Evolutionary conservation across 2,797 vertebrate species (phyloP).

Genomic region (Gobio occitaniae): DNA sequence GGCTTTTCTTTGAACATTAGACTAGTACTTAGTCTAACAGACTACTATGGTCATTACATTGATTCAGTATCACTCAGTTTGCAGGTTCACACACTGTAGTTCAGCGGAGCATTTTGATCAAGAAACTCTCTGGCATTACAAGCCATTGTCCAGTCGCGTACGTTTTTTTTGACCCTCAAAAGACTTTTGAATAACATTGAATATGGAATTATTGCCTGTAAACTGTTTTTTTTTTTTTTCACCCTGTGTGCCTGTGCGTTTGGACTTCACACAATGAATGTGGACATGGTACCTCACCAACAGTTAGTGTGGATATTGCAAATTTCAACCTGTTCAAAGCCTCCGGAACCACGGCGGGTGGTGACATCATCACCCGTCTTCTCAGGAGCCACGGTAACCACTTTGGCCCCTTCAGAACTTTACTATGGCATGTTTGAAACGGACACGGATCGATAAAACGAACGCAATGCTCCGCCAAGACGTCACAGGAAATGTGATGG

Average conservation of each 20-base stretch:
- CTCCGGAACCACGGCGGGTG: slow-evolving; percentile 3
- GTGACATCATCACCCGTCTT: slow-evolving; percentile 1
- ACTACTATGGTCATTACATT: slow-evolving; percentile 1
- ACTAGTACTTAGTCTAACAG: slow-evolving; percentile 16
- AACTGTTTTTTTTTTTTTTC: slow-evolving; percentile 59
- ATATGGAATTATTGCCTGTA: slow-evolving; percentile 54
- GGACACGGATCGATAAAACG: background rate
- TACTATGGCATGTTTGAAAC: background rate
- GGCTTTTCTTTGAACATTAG: background rate
- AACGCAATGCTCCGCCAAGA: background rate
- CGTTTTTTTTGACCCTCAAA: slow-evolving; percentile 24
- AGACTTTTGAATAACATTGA: slow-evolving; percentile 37
- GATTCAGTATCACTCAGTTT: slow-evolving; percentile 3
- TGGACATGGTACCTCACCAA: slow-evolving; percentile 61
- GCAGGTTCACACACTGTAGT: background rate
- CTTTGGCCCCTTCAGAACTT: background rate
- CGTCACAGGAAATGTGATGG: slow-evolving; percentile 12
- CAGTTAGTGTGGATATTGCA: slow-evolving; percentile 39
- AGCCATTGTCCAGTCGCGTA: slow-evolving; percentile 30
- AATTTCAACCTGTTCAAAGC: slow-evolving; percentile 1
- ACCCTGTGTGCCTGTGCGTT: slow-evolving; percentile 66
- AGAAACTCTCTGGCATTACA: slow-evolving; percentile 13
- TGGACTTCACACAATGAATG: slow-evolving; percentile 68
- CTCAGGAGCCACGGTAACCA: slow-evolving; percentile 9
- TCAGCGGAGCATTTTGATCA: background rate